Conservation (phyloP, 2,797 vertebrate genomes). For the Sternarchorhynchus goeldii region DNA sequence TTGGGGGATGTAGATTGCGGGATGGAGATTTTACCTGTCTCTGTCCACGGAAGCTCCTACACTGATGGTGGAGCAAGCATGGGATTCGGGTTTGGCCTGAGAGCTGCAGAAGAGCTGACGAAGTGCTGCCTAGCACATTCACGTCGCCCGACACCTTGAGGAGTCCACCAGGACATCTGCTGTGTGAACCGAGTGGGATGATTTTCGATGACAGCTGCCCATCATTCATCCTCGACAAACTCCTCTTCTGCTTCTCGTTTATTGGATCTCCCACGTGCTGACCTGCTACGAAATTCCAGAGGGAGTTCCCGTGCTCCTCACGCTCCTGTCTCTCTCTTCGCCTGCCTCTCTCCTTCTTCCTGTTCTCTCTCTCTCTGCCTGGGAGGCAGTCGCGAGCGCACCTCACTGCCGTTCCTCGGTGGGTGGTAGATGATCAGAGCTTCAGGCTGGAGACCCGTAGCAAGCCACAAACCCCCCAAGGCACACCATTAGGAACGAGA, state of each 20-base stretch:
- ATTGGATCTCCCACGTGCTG: constrained; percentile 51
- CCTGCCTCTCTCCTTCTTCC: constrained; percentile 62
- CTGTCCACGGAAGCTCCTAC: neutral
- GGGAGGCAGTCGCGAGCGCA: constrained; percentile 34
- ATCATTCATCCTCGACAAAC: constrained; percentile 6
- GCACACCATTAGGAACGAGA: neutral
- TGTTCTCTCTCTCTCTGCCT: constrained; percentile 45
- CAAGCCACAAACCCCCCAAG: constrained; percentile 42
- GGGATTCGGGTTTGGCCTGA: neutral
- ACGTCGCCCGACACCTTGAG: neutral
- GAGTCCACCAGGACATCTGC: constrained; percentile 26
- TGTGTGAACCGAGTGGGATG: neutral
- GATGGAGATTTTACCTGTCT: neutral
- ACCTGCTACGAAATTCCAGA: constrained; percentile 72
- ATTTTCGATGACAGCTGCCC: constrained; percentile 12
- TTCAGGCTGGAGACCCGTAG: constrained; percentile 31
- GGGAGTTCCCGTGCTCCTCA: constrained; percentile 65
- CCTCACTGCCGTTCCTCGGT: constrained; percentile 36
- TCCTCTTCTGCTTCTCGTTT: neutral
- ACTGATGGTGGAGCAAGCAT: neutral
- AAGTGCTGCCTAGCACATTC: neutral
- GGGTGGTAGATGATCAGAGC: constrained; percentile 30
- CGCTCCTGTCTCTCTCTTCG: constrained; percentile 63
- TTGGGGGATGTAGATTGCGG: constrained; percentile 33
- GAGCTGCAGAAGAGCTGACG: neutral